Evolutionary conservation across 2,888 invertebrate species (phyloP).

Genomic region (Chirona hameri): DNA sequence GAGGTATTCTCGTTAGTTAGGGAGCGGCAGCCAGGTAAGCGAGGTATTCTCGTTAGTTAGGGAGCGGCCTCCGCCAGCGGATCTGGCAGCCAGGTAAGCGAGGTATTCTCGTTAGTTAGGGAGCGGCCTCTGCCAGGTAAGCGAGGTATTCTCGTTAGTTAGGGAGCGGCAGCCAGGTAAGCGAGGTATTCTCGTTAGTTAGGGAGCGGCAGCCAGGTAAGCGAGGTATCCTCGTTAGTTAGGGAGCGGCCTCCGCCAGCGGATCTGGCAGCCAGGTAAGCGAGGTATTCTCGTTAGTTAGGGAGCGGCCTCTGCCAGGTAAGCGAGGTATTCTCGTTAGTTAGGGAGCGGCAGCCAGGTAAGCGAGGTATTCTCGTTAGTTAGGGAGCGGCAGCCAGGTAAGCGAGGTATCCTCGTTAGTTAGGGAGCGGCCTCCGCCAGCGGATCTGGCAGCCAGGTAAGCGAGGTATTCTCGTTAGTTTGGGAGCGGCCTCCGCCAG

Average conservation of each 20-base stretch:
- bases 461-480: background rate
- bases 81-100: constrained; percentile 41
- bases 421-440: constrained; percentile 27
- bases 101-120: background rate
- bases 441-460: constrained; percentile 42
- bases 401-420: background rate
- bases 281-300: background rate
- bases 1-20: background rate
- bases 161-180: constrained; percentile 41
- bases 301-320: constrained; percentile 29
- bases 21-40: constrained; percentile 40
- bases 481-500: constrained; percentile 28
- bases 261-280: constrained; percentile 42
- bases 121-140: constrained; percentile 29
- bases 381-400: constrained; percentile 42
- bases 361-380: background rate
- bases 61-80: constrained; percentile 37
- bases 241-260: constrained; percentile 33
- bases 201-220: constrained; percentile 41
- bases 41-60: background rate
- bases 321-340: background rate
- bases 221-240: background rate
- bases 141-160: background rate
- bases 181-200: background rate
- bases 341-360: constrained; percentile 42